Evolutionary conservation across 1,140 invertebrate genomes (phyloP).

Genomic region (Drosophila pseudoobscura): DNA sequence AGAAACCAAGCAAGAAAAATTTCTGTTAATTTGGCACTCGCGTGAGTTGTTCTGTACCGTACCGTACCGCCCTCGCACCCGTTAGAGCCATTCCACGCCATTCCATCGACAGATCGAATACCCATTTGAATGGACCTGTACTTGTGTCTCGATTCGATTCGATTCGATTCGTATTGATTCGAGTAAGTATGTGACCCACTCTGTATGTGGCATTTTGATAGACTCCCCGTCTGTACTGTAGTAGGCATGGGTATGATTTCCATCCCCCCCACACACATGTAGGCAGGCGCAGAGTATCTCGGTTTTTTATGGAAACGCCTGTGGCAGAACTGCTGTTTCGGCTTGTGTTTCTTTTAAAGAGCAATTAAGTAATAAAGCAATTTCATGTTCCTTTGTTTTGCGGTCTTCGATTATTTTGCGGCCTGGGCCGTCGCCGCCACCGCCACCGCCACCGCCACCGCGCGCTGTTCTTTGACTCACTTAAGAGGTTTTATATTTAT

Average conservation of each 20-base stretch:
- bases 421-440: constrained; percentile 6
- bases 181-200: constrained; percentile 67
- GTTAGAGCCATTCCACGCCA: neutral
- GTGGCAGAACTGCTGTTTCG: constrained; percentile 32
- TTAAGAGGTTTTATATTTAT: constrained; percentile 62
- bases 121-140: constrained; percentile 46
- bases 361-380: constrained; percentile 82
- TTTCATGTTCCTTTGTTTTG: constrained; percentile 80
- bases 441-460: constrained; percentile 27
- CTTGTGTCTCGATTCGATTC: constrained; percentile 5
- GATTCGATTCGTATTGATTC: neutral
- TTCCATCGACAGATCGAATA: constrained; percentile 33
- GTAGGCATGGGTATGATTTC: constrained; percentile 19
- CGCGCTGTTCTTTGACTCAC: constrained; percentile 47
- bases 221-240: constrained; percentile 9
- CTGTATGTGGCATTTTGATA: constrained; percentile 50
- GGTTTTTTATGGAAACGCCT: constrained; percentile 29
- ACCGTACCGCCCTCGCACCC: constrained; percentile 48
- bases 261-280: constrained; percentile 8
- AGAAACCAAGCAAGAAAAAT: constrained; percentile 39
- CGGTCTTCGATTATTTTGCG: constrained; percentile 65
- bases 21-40: constrained; percentile 75
- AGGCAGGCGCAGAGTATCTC: no score
- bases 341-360: constrained; percentile 71
- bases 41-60: constrained; percentile 47